phyloP scores from a whole-genome alignment of 2,113 vertebrate species.

The Pungitius pungitius region DNA sequence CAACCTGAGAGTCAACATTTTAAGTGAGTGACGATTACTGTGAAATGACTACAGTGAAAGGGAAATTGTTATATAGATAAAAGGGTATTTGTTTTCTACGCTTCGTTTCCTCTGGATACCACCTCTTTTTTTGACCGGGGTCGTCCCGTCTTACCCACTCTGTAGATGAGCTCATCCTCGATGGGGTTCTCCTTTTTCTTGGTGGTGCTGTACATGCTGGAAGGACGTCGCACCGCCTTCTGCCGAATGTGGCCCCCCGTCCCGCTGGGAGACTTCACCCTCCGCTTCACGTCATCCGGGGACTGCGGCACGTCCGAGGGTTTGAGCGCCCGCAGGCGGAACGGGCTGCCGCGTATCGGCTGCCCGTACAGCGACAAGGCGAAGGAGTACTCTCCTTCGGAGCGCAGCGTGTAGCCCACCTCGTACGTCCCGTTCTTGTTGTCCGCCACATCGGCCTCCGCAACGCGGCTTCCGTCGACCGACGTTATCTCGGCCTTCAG shows the following conservation, averaged over 20 bases:
- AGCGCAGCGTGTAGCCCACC: slow-evolving; percentile 87
- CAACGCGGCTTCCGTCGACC: slow-evolving; percentile 74
- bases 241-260: slow-evolving; percentile 90
- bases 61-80: too few relatives aligned
- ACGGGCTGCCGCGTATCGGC: slow-evolving; percentile 90
- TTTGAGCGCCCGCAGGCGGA: slow-evolving; percentile 87
- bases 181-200: slow-evolving; percentile 91
- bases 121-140: not conserved
- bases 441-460: slow-evolving; percentile 86
- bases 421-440: slow-evolving; percentile 97
- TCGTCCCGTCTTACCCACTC: slow-evolving; percentile 86
- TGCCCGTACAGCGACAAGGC: slow-evolving; percentile 89
- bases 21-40: not conserved
- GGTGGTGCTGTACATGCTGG: slow-evolving; percentile 96
- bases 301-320: slow-evolving; percentile 88
- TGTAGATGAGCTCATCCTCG: slow-evolving; percentile 87
- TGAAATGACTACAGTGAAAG: too few relatives aligned
- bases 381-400: slow-evolving; percentile 89
- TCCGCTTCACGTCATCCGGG: slow-evolving; percentile 91
- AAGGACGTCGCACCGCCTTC: slow-evolving; percentile 92
- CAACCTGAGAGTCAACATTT: not conserved
- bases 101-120: not conserved
- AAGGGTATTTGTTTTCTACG: too few relatives aligned
- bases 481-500: slow-evolving; percentile 85
- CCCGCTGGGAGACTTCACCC: slow-evolving; percentile 92